A percentile compares a stretch with the other conserved stretches of the same genome.
Evolutionary conservation across 37 sponge, comb jelly and placozoan species (phyloP).

Genomic region (Ianthella basta): DNA sequence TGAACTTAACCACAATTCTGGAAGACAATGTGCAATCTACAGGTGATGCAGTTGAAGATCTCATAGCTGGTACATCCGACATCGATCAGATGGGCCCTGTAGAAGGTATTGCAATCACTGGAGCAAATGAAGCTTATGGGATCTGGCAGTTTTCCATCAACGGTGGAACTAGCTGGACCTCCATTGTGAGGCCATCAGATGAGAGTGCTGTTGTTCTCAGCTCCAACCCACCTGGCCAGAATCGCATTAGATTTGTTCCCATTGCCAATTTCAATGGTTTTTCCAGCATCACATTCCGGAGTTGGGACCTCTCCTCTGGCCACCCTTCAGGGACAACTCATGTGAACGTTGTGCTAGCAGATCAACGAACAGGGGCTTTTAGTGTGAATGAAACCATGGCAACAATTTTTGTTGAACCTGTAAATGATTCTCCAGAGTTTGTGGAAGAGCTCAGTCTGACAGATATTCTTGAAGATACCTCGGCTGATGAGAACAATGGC

Average conservation of each 20-base stretch:
- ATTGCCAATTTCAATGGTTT: conserved; percentile 74
- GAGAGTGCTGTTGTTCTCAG: conserved; percentile 69
- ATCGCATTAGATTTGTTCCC: conserved; percentile 78
- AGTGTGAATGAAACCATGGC: conserved; percentile 61
- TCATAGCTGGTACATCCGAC: conserved; percentile 64
- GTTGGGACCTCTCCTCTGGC: conserved; percentile 89
- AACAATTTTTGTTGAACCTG: conserved; percentile 68
- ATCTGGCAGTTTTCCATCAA: conserved; percentile 74
- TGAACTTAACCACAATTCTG: conserved; percentile 47
- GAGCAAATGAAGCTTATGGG: conserved; percentile 70
- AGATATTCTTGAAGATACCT: conserved; percentile 64
- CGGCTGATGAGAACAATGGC: conserved; percentile 69
- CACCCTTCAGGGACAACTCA: conserved; percentile 47
- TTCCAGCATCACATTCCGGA: conserved; percentile 61
- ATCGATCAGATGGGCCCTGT: conserved; percentile 57
- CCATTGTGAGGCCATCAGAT: conserved; percentile 43
- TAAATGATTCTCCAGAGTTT: conserved; percentile 86
- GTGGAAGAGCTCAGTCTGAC: conserved; percentile 28
- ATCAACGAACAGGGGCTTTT: conserved; percentile 75
- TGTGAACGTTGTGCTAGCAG: conserved; percentile 38
- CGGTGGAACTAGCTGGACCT: conserved; percentile 69
- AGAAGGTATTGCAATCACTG: conserved; percentile 77
- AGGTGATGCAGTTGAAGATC: conserved; percentile 61
- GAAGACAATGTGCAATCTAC: conserved; percentile 67
- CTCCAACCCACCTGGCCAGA: conserved; percentile 40